Evolutionary conservation across 2,888 invertebrate species (phyloP).

Genomic region (Stegophylla sp.): DNA sequence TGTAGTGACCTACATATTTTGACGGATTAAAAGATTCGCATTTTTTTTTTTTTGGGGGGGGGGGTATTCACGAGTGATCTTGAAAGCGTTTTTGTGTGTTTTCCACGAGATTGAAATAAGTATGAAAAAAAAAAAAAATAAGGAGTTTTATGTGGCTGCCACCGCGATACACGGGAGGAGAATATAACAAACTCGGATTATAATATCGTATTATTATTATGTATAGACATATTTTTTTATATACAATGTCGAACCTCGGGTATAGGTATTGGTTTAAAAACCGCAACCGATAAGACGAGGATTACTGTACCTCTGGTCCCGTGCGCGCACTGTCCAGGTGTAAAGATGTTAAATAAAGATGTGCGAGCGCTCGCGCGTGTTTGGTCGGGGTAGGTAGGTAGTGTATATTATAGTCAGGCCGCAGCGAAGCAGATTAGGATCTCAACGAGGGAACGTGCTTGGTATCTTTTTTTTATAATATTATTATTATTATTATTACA

Average conservation of each 20-base stretch:
- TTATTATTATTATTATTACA: constrained; percentile 52
- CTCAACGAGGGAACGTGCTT: constrained; percentile 52
- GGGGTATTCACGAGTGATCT: no score
- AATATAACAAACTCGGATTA: constrained; percentile 42
- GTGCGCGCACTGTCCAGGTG: constrained; percentile 55
- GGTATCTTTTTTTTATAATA: constrained; percentile 39
- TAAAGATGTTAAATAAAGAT: constrained; percentile 57
- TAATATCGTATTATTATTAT: constrained; percentile 8
- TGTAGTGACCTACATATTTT: no score
- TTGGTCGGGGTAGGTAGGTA: neutral
- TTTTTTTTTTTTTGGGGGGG: no score
- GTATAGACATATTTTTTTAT: constrained; percentile 17
- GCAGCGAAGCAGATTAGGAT: constrained; percentile 56
- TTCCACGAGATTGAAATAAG: neutral
- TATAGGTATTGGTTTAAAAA: constrained; percentile 59
- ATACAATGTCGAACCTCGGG: constrained; percentile 21
- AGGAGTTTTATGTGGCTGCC: no score
- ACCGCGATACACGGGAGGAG: neutral
- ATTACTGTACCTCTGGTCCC: constrained; percentile 42
- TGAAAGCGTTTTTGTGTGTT: no score
- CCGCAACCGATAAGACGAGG: constrained; percentile 57
- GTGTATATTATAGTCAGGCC: constrained; percentile 18
- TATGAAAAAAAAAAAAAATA: neutral
- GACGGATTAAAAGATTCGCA: no score
- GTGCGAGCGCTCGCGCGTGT: constrained; percentile 20